phyloP scores from a whole-genome alignment of 2,888 invertebrate genomes.

The Acrocera orbiculus region DNA sequence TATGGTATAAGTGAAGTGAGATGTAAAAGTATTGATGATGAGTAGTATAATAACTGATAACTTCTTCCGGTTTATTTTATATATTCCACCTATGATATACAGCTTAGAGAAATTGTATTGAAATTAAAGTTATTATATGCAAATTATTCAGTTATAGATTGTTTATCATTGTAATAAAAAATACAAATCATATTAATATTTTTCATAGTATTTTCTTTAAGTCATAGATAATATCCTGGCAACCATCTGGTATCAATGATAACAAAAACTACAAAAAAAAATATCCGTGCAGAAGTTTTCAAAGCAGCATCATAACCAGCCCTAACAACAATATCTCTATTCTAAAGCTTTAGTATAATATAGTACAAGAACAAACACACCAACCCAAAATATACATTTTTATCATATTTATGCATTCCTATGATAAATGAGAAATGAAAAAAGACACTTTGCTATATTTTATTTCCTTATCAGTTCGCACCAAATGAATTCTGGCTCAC shows the following conservation, averaged over 20 bases:
- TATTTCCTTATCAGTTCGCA: constrained; percentile 29
- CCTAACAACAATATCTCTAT: background rate
- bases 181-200: too few species aligned
- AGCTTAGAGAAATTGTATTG: too few species aligned
- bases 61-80: constrained; percentile 8
- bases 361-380: background rate
- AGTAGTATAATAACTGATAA: constrained; percentile 6
- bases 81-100: too few species aligned
- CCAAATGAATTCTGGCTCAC: constrained; percentile 14
- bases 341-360: background rate
- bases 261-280: constrained; percentile 11
- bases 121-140: too few species aligned
- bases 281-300: constrained; percentile 10
- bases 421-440: constrained; percentile 27
- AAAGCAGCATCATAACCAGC: constrained; percentile 6
- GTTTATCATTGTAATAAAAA: too few species aligned
- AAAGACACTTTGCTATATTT: constrained; percentile 31
- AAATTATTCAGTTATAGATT: too few species aligned
- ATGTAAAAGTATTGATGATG: constrained; percentile 5
- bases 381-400: constrained; percentile 18
- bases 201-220: too few species aligned
- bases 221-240: constrained; percentile 12
- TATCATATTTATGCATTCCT: constrained; percentile 25
- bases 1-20: constrained; percentile 5
- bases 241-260: constrained; percentile 13